Conservation (phyloP, 53 echinoderm and acorn worm genomes). For the Mesocentrotus franciscanus region DNA sequence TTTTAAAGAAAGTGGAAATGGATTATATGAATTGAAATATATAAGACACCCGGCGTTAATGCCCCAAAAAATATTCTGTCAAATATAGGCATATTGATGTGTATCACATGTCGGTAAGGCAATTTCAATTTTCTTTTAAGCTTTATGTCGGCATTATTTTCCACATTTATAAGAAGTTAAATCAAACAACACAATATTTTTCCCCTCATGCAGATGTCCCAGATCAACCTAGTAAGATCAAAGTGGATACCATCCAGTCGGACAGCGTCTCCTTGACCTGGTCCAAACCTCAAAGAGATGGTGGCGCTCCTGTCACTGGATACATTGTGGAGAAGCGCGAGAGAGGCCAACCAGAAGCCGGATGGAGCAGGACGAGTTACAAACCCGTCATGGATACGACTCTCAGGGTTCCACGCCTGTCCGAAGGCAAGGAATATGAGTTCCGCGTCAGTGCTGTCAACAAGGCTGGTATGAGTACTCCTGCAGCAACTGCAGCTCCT, state of each 20-base stretch:
- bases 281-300: conserved; percentile 82
- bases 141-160: background rate
- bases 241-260: conserved; percentile 74
- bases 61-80: background rate
- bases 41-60: background rate
- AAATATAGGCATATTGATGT: background rate
- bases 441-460: conserved; percentile 92
- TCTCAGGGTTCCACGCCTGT: conserved; percentile 75
- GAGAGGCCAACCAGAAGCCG: conserved; percentile 64
- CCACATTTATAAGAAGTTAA: background rate
- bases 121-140: background rate
- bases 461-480: conserved; percentile 89
- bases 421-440: conserved; percentile 86
- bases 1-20: no score
- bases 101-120: background rate
- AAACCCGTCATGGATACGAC: conserved; percentile 78
- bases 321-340: conserved; percentile 94
- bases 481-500: conserved; percentile 69
- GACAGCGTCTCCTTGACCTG: conserved; percentile 84
- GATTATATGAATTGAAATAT: no score
- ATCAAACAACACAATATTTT: background rate
- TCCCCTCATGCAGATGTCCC: conserved; percentile 80
- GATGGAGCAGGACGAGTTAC: conserved; percentile 79
- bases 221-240: conserved; percentile 79
- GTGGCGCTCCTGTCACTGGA: conserved; percentile 94